Evolutionary conservation across 2,888 invertebrate species (phyloP), one percentile per base, ranked within the genome.

Genomic region (Pseudanteris insignis): DNA sequence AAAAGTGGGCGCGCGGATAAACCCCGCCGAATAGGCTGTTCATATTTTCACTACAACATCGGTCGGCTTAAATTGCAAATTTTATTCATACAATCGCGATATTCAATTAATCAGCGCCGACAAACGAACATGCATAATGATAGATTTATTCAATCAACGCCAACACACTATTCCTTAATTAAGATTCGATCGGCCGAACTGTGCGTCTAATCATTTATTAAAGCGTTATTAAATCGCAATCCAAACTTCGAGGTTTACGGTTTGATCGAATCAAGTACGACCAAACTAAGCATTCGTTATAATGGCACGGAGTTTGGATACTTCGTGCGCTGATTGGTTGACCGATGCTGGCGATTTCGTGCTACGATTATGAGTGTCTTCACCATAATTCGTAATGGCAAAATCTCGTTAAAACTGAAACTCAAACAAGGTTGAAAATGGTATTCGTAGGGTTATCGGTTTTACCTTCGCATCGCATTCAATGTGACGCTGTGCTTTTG

Each of bases 261-360:
- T 33, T 34, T 25, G 9, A 28, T 51, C 29, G 18, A 29, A 34
- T 33, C 28, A 41, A 24, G 26, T 30, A 14, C 11, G 38, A 48
- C 24, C 25, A 32, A 32, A 25, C 32, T 26, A 32, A 48, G 38
- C 32, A 11, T 40, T 30, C 41, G 43, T 51, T 51, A 51, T 40
- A 12, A 28, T 18, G 26, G 5, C 6, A 11, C 13, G 26, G 13
- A 24, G 30, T 38, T 26, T 9, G 18, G 2, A 26, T 29, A 50
- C 24, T 32, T 25, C 32, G 40, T 26, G 32, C 18, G 6, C 8
- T 14, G 13, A 25, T 13, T 15, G 26, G 7, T 18, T 26, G 32
- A 33, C 32, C 41, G 26, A 11, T n/a, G 14, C 21, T 32, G 15
- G 12, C 7, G 40, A 25, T 40, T 50, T 28, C 32, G 38, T 26